phyloP scores from a whole-genome alignment of 2,113 vertebrate genomes.

The Nipponia nippon region DNA sequence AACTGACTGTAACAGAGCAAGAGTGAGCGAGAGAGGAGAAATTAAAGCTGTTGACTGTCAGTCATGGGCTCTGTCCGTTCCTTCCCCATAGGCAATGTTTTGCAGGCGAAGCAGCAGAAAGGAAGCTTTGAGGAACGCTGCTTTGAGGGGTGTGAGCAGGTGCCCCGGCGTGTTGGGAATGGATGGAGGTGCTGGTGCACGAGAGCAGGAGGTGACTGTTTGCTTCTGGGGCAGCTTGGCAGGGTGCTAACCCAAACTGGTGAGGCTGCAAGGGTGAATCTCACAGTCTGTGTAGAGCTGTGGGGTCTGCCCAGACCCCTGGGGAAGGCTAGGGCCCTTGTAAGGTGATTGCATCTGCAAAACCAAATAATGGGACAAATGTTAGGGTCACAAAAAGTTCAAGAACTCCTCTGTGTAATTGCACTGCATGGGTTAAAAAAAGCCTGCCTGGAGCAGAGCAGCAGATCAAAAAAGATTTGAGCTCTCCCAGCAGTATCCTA shows the following conservation, averaged over 20 bases:
- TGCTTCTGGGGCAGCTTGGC: not conserved
- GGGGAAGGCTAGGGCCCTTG: not conserved
- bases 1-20: not conserved
- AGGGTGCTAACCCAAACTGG: not conserved
- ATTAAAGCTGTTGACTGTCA: not conserved
- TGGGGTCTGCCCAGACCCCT: not conserved
- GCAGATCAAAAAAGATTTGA: not conserved
- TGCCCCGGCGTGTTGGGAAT: accelerated
- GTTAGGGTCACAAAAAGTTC: not conserved
- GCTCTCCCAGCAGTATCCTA: not conserved
- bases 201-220: not conserved
- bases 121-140: not conserved
- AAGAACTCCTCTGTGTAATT: not conserved
- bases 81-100: not conserved
- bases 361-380: not conserved
- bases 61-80: not conserved
- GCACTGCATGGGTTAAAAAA: not conserved
- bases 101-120: not conserved
- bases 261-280: not conserved
- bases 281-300: not conserved
- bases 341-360: not conserved
- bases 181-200: not conserved
- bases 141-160: not conserved
- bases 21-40: not conserved
- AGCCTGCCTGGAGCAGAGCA: not conserved